Evolutionary conservation across 2,113 vertebrate species (phyloP).

Genomic region (Rhea pennata): DNA sequence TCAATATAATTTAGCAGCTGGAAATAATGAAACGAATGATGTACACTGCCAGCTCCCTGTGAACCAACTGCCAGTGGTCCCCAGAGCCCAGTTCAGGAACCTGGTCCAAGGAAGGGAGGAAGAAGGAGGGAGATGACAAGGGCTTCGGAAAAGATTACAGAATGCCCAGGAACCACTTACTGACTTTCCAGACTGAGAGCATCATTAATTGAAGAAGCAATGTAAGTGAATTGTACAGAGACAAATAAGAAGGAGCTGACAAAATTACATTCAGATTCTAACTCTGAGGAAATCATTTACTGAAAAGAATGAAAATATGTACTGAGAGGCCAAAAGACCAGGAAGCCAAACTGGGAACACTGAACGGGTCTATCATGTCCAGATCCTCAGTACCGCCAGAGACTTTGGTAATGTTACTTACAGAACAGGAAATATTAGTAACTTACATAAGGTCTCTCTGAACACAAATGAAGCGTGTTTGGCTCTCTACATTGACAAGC

Average conservation of each 20-base stretch:
- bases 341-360: background rate
- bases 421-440: background rate
- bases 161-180: background rate
- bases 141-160: slow-evolving; percentile 44
- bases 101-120: background rate
- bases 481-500: background rate
- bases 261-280: background rate
- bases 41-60: background rate
- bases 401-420: background rate
- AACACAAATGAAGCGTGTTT: background rate
- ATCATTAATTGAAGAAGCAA: slow-evolving; percentile 7
- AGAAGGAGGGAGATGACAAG: background rate
- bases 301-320: slow-evolving; percentile 10
- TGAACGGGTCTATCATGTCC: background rate
- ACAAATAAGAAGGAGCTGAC: slow-evolving; percentile 4
- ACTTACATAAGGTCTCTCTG: background rate
- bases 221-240: background rate
- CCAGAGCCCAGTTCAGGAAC: background rate
- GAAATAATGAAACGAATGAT: background rate
- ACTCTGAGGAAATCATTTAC: background rate
- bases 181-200: background rate
- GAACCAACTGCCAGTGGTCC: background rate
- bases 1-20: background rate
- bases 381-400: background rate
- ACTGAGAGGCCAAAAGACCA: background rate